Evolutionary conservation across 2,113 vertebrate genomes (phyloP).

Genomic region (Solenodon paradoxus): DNA sequence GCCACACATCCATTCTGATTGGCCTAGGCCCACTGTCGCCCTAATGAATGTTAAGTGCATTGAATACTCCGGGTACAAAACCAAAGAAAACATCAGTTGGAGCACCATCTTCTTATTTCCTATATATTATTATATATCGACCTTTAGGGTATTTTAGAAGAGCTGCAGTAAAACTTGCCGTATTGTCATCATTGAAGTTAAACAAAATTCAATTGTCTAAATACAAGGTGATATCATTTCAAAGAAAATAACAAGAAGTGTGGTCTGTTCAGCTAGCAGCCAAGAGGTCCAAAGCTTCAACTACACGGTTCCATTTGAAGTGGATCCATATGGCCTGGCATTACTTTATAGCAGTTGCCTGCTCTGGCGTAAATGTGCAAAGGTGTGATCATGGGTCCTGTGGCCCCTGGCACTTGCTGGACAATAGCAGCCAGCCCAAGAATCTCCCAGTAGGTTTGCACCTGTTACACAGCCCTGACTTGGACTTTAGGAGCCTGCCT

Average conservation of each 20-base stretch:
- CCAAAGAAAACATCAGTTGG: background rate
- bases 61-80: background rate
- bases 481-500: background rate
- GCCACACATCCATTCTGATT: background rate
- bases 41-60: background rate
- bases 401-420: background rate
- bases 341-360: background rate
- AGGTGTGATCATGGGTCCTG: accelerated
- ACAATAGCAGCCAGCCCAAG: background rate
- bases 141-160: background rate
- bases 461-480: background rate
- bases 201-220: background rate
- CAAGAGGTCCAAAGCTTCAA: background rate
- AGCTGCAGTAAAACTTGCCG: background rate
- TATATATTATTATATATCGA: background rate
- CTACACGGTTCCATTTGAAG: background rate
- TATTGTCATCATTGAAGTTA: background rate
- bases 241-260: background rate
- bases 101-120: background rate
- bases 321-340: too few species aligned
- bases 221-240: background rate
- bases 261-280: background rate
- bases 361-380: background rate
- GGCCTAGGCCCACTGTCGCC: background rate
- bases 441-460: background rate